Evolutionary conservation across 2,888 invertebrate species (phyloP), one percentile per base, ranked within the genome.

Genomic region (Nomada fabriciana): DNA sequence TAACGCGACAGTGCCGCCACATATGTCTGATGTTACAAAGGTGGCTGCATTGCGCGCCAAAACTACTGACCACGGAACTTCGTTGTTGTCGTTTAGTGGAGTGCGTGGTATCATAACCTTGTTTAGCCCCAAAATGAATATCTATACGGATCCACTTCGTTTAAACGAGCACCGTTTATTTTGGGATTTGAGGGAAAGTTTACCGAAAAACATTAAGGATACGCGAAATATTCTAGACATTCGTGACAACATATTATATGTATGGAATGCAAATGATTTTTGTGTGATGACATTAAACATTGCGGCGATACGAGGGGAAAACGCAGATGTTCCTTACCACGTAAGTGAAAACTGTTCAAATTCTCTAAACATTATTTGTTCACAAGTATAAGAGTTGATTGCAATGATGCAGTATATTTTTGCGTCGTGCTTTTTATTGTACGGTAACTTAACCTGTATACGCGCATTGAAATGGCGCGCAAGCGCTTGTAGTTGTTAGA

Each of bases 201-300:
- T 96, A 47, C 91, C 96, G 50, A 94, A 94, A 64, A 95, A 95
- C 89, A 94, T 94, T 43, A 94, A 94, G 79, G 96, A 96, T 88
- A 95, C 96, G 86, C 94, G 95, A 80, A 96, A 96, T 93, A 95
- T 96, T 86, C 91, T 96, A 43, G 95, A 95, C 88, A 95, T 96
- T 72, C 95, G 95, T 80, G 96, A 96, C 86, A 96, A 96, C 92
- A 95, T 96, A 87, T 93, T 97, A 75, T 97, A 96, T 90, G 94
- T 95, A 87, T 97, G 97, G 97, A 95, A 96, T 91, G 94, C 95
- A 1, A 93, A 94, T 76, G 96, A 96, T 91, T 95, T 95, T 90
- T 96, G 96, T 92, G 94, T 97, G 81, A 94, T 96, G 88, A 95
- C 96, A 79, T 93, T 96, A 84, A 96, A 96, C 92, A 87, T 96